A percentile compares a stretch with the other conserved stretches of the same genome.
Conservation (phyloP, 2,797 vertebrate genomes). For the Ibycter americanus region DNA sequence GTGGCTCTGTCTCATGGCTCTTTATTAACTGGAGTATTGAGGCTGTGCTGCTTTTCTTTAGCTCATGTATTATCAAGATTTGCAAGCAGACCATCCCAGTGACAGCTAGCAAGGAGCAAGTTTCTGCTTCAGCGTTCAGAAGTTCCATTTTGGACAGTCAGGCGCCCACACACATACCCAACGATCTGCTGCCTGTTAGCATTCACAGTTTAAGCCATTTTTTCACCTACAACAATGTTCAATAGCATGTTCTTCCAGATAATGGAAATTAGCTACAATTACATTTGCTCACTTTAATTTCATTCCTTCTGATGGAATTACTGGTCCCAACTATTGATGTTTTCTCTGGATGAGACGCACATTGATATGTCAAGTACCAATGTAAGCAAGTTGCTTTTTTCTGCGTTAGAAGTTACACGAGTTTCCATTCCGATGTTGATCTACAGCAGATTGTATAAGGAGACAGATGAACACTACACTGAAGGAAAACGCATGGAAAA, state of each 20-base stretch:
- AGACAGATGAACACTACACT: neutral
- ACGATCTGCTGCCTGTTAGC: neutral
- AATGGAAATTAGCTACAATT: constrained; percentile 27
- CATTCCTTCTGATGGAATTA: neutral
- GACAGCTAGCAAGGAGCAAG: neutral
- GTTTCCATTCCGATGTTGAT: neutral
- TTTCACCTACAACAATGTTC: neutral
- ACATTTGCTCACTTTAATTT: constrained; percentile 7
- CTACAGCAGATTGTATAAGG: neutral
- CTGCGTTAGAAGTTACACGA: neutral
- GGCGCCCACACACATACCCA: neutral
- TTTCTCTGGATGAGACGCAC: constrained; percentile 4
- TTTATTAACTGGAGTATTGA: neutral
- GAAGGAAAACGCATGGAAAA: neutral
- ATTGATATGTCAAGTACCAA: neutral
- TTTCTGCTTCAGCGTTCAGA: neutral
- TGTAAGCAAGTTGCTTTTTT: neutral
- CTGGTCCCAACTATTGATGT: neutral
- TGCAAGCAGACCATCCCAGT: neutral
- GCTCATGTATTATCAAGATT: neutral
- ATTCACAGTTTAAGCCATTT: neutral
- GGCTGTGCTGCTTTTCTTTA: neutral
- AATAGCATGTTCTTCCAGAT: neutral
- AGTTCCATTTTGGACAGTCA: neutral
- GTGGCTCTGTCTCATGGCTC: neutral